A percentile compares a stretch with the other conserved stretches of the same genome.
Evolutionary conservation across 2,888 invertebrate species (phyloP).

Genomic region (Tromatobia lineatoria): DNA sequence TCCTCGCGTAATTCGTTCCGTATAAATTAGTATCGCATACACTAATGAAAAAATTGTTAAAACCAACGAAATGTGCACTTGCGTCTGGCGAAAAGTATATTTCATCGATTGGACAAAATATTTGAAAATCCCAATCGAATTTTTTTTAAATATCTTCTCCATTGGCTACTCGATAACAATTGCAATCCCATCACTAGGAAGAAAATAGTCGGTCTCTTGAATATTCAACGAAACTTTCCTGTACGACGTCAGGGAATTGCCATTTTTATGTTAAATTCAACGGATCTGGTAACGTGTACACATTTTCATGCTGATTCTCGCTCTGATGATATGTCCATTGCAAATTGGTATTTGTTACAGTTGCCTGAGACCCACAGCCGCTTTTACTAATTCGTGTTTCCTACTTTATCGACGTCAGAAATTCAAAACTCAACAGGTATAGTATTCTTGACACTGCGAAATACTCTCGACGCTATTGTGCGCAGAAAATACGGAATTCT

Average conservation of each 20-base stretch:
- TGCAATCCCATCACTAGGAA: neutral
- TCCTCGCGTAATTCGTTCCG: too few species aligned
- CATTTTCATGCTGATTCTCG: conserved; percentile 54
- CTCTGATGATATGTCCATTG: conserved; percentile 22
- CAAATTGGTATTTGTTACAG: conserved; percentile 55
- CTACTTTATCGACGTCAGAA: conserved; percentile 22
- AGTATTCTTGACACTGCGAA: neutral
- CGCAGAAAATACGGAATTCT: conserved; percentile 18
- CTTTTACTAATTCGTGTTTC: conserved; percentile 47
- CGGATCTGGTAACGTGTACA: conserved; percentile 48
- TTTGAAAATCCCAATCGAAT: too few species aligned
- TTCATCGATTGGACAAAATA: too few species aligned
- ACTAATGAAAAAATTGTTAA: too few species aligned
- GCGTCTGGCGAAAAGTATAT: too few species aligned
- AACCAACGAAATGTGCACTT: too few species aligned
- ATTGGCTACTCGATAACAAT: too few species aligned
- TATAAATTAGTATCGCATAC: too few species aligned
- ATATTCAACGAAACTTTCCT: too few species aligned
- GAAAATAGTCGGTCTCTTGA: neutral
- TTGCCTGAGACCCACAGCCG: conserved; percentile 64
- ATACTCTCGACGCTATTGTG: conserved; percentile 18
- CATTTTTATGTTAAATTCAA: neutral
- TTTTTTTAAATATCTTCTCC: too few species aligned
- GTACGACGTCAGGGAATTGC: too few species aligned
- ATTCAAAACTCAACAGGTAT: neutral